Evolutionary conservation across 1,140 invertebrate species (phyloP), one percentile per base, ranked within the genome.

Genomic region (Dolichoris vasculosae): DNA sequence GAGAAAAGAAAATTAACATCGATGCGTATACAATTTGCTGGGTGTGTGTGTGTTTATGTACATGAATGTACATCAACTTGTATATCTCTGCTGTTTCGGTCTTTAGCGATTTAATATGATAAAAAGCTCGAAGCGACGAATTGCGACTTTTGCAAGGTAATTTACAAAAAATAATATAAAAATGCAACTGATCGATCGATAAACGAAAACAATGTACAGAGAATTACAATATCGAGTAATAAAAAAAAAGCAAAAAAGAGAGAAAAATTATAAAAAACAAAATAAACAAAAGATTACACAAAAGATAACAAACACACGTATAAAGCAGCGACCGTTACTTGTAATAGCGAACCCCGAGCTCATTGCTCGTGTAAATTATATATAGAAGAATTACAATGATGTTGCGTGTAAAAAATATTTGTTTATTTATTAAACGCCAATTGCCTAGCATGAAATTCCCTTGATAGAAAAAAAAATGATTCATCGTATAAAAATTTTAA

Each of bases 311-410:
- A 26, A 83, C 82, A 71, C 20, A 38, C 80, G 63, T 87, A 87
- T 87, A 77, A 87, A 86, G 35, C 63, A 86, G 75, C 80, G 63
- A 79, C 23, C 43, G 78, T 82, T 64, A 76, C 30, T 46, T 86
- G 85, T 86, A 82, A 82, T 86, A 86, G 78, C 64, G 35, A 51
- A 86, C 32, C 85, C 82, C 43, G 80, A 86, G 84, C 38, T 86
- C 84, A 88, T 90, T 88, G 87, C 90, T 91, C 87, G 89, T 92
- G 91, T 93, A 93, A 89, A 91, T 92, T 92, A 90, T 91, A 92
- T 82, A 82, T 86, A 86, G 84, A 88, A 89, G 84, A 92, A 92
- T 91, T 91, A 92, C 89, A 91, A 90, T 91, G 89, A 90, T 92
- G 89, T 92, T 92, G 90, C 91, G 91, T 93, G 90, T 90, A 91